Evolutionary conservation across 2,888 invertebrate genomes (phyloP).

Genomic region (Tetranychus piercei): DNA sequence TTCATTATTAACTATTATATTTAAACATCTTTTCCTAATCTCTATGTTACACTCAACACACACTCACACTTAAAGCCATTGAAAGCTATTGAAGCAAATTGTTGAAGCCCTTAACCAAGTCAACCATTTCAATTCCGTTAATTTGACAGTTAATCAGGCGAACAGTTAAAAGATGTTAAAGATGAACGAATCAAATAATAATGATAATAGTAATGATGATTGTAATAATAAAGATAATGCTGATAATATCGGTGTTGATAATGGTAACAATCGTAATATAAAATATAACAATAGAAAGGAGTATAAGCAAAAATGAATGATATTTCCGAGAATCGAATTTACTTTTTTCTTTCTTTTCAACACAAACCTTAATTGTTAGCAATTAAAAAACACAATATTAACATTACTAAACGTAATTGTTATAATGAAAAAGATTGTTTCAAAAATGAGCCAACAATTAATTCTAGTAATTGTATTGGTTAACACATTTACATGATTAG

Average conservation of each 20-base stretch:
- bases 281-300: no score
- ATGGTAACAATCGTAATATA: background rate
- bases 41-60: background rate
- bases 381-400: no score
- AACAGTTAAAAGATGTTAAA: background rate
- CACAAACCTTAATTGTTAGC: no score
- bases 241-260: background rate
- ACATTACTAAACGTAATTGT: no score
- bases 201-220: background rate
- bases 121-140: slow-evolving; percentile 1
- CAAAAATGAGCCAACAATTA: no score
- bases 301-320: no score
- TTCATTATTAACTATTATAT: background rate
- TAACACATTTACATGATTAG: no score
- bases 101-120: background rate
- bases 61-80: background rate
- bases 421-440: no score
- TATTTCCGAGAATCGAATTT: no score
- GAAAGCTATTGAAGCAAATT: background rate
- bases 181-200: background rate
- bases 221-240: background rate
- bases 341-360: no score
- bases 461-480: no score
- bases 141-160: background rate
- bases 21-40: background rate